Evolutionary conservation across 2,888 invertebrate species (phyloP).

Genomic region (Atethmia centrago): DNA sequence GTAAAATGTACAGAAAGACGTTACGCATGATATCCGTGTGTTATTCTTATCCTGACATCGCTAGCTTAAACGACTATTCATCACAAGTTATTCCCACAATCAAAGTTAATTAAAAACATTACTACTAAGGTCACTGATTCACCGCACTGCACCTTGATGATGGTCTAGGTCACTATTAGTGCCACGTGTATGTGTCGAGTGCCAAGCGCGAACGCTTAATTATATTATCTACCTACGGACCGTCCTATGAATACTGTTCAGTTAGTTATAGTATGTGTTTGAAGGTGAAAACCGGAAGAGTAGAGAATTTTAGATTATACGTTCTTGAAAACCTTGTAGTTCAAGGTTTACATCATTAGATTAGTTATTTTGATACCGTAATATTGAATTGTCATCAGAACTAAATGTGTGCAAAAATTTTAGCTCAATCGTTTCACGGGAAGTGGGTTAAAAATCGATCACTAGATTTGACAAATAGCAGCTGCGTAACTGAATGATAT

Average conservation of each 20-base stretch:
- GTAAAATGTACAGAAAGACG: not conserved
- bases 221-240: slow-evolving; percentile 54
- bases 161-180: slow-evolving; percentile 53
- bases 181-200: slow-evolving; percentile 49
- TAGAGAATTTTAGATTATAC: not conserved
- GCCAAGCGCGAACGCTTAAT: slow-evolving; percentile 49
- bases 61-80: not conserved
- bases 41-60: slow-evolving; percentile 1
- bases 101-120: slow-evolving; percentile 48
- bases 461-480: not conserved
- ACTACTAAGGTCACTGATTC: slow-evolving; percentile 49
- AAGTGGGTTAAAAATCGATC: not conserved
- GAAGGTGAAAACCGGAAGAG: slow-evolving; percentile 21
- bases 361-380: not conserved
- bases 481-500: too few relatives aligned
- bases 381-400: not conserved
- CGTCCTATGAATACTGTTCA: slow-evolving; percentile 6
- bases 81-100: slow-evolving; percentile 20
- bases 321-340: not conserved
- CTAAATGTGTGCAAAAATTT: not conserved
- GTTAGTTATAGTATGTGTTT: not conserved
- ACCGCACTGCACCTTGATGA: slow-evolving; percentile 50
- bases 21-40: not conserved
- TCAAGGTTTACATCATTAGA: not conserved
- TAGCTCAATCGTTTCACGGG: not conserved